phyloP scores from a whole-genome alignment of 2,888 invertebrate species.

The Hylaea fasciaria region DNA sequence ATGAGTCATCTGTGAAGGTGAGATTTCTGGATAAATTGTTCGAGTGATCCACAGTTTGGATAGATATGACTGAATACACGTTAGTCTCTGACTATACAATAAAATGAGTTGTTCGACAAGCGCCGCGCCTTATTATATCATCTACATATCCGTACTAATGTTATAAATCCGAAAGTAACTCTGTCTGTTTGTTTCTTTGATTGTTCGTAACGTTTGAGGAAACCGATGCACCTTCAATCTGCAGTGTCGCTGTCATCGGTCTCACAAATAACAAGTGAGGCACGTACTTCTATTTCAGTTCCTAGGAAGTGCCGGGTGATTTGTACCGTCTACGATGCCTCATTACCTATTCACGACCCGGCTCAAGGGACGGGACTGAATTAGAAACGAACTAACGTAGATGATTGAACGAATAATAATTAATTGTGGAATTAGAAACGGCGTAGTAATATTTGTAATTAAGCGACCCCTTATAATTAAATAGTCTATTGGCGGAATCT shows the following conservation, averaged over 20 bases:
- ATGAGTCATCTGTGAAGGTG: no score
- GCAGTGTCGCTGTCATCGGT: constrained; percentile 12
- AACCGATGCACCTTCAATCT: constrained; percentile 10
- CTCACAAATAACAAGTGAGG: constrained; percentile 29
- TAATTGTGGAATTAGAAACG: background rate
- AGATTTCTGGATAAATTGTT: no score
- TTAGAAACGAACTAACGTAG: constrained; percentile 18
- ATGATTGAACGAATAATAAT: constrained; percentile 7
- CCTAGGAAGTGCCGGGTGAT: constrained; percentile 47
- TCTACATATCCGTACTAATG: no score
- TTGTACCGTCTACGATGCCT: constrained; percentile 21
- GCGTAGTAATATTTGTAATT: background rate
- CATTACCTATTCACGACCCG: constrained; percentile 27
- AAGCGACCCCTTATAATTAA: background rate
- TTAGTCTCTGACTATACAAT: background rate
- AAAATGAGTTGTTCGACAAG: background rate
- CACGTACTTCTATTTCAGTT: constrained; percentile 49
- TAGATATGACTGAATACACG: no score
- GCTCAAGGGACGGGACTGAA: constrained; percentile 24
- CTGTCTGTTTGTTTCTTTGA: no score
- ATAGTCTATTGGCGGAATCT: background rate
- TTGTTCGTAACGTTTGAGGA: constrained; percentile 16
- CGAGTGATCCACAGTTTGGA: no score
- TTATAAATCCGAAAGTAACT: no score
- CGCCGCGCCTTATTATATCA: background rate